Percentiles rank a stretch among this genome's conserved stretches.
phyloP scores from a whole-genome alignment of 2,113 vertebrate species.

The Cnemophilus loriae region DNA sequence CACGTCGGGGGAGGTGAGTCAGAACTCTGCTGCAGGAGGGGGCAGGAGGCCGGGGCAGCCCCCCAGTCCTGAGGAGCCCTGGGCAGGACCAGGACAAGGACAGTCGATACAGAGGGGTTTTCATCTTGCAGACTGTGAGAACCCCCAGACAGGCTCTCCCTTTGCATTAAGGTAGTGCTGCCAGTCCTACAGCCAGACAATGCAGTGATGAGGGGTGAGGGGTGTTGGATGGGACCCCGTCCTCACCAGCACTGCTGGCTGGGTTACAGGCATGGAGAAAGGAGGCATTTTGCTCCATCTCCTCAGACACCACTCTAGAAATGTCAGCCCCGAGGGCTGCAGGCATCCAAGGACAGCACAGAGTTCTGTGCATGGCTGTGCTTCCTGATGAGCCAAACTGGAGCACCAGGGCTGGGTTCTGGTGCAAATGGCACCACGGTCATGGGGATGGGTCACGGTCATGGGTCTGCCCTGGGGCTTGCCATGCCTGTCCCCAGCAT shows the following conservation, averaged over 20 bases:
- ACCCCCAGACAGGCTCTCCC: neutral
- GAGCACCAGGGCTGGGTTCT: neutral
- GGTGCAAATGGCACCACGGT: rapidly evolving
- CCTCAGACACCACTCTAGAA: neutral
- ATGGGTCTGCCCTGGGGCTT: neutral
- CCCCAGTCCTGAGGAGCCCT: neutral
- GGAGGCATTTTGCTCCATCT: neutral
- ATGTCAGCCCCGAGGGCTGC: rapidly evolving
- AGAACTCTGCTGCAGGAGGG: neutral
- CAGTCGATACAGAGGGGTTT: neutral
- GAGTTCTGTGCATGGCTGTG: neutral
- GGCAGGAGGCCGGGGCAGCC: rapidly evolving
- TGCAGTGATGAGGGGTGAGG: neutral
- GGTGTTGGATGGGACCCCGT: rapidly evolving
- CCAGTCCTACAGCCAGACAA: neutral
- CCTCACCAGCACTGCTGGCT: neutral
- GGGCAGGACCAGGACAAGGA: neutral
- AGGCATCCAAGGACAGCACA: neutral
- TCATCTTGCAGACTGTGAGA: neutral
- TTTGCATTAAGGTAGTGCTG: neutral
- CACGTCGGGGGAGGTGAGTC: neutral
- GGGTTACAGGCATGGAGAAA: neutral
- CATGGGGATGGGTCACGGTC: neutral
- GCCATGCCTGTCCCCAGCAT: rapidly evolving
- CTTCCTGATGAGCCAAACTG: rapidly evolving